Percentiles rank a stretch among this genome's conserved stretches.
phyloP scores from a whole-genome alignment of 2,113 vertebrate species.

The Siniperca knerii region DNA sequence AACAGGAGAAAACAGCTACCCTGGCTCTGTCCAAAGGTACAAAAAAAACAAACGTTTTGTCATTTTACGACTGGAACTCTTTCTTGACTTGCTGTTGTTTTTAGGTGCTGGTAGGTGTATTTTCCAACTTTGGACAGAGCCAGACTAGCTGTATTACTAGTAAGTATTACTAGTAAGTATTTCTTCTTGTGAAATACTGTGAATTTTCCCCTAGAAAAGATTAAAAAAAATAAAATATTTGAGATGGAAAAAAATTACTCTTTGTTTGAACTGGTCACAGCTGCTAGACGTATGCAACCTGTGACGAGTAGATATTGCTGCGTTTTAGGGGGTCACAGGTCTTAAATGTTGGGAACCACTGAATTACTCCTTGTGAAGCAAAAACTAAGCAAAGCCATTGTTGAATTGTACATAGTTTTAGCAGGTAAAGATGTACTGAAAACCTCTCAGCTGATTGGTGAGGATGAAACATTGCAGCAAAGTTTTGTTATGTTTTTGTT shows the following conservation, averaged over 20 bases:
- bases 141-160: not conserved
- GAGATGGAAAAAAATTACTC: not conserved
- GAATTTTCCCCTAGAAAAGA: not conserved
- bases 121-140: not conserved
- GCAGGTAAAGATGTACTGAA: constrained; percentile 26
- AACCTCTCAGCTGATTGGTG: constrained; percentile 10
- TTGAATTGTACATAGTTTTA: constrained; percentile 75
- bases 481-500: constrained; percentile 11
- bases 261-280: not conserved
- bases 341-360: constrained; percentile 30
- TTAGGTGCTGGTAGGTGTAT: not conserved
- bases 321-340: not conserved
- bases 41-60: not conserved
- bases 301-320: not conserved
- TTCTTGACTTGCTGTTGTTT: not conserved
- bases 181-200: not conserved
- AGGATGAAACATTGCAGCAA: constrained; percentile 26
- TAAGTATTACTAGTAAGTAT: too few relatives aligned
- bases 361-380: constrained; percentile 53
- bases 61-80: not conserved
- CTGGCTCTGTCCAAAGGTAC: too few relatives aligned
- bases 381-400: constrained; percentile 74
- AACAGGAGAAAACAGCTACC: not conserved
- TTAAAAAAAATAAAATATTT: not conserved
- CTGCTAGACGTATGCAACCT: too few relatives aligned